Evolutionary conservation across 2,113 vertebrate genomes (phyloP).

Genomic region (Nothocercus nigrocapillus): DNA sequence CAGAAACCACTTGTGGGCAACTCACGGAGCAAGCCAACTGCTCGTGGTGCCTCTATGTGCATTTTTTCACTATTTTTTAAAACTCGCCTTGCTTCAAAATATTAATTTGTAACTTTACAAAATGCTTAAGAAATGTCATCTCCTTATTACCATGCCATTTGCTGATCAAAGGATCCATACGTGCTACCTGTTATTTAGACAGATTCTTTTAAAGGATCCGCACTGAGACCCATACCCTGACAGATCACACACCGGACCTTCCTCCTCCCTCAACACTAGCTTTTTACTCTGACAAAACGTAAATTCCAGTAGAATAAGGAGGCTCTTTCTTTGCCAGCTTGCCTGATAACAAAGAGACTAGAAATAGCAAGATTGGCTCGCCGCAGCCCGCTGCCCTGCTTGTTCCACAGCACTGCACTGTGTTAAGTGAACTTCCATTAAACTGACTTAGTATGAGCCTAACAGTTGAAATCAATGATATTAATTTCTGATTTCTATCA

Average conservation of each 20-base stretch:
- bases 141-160: neutral
- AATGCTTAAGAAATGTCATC: neutral
- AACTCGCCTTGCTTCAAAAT: neutral
- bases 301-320: neutral
- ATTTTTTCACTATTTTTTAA: neutral
- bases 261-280: neutral
- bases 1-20: neutral
- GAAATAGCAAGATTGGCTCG: neutral
- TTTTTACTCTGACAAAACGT: neutral
- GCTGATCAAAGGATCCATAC: neutral
- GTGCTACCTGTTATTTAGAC: neutral
- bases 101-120: neutral
- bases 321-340: neutral
- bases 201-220: neutral
- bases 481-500: slow-evolving; percentile 26
- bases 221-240: neutral
- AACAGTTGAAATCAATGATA: slow-evolving; percentile 19
- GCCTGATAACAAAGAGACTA: neutral
- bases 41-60: neutral
- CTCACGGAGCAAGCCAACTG: neutral
- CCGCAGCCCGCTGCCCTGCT: neutral
- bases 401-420: neutral
- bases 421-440: neutral
- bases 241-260: neutral
- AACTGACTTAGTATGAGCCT: neutral